These are phyloP conservation scores for Polietes domitor DNA, from an alignment of 2,888 invertebrate species.

Conservation along the genomic window DNA sequence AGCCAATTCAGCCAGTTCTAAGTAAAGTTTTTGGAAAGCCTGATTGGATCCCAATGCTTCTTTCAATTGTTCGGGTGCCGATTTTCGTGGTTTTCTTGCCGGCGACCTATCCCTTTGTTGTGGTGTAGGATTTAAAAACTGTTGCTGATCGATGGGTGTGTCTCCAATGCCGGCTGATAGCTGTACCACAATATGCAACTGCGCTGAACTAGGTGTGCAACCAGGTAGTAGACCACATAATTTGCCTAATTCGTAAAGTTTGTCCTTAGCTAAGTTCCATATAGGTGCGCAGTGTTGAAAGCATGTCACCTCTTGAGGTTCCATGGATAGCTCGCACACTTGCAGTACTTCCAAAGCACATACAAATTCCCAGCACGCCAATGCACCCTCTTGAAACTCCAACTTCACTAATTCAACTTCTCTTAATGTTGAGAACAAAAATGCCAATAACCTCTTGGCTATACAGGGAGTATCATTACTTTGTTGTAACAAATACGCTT, in stretches of 20 bases:
- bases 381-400: constrained; percentile 89
- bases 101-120: constrained; percentile 81
- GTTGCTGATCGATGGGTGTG: constrained; percentile 82
- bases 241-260: constrained; percentile 89
- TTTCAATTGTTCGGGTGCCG: constrained; percentile 90
- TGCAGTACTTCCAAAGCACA: constrained; percentile 94
- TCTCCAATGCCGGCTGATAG: constrained; percentile 95
- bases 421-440: constrained; percentile 93
- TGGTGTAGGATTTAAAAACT: constrained; percentile 77
- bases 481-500: constrained; percentile 89
- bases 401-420: constrained; percentile 92
- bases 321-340: constrained; percentile 87
- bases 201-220: constrained; percentile 89
- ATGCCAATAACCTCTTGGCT: constrained; percentile 93
- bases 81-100: constrained; percentile 80
- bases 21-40: constrained; percentile 93
- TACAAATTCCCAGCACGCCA: constrained; percentile 95
- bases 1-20: constrained; percentile 96
- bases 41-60: constrained; percentile 94
- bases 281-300: constrained; percentile 92
- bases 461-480: constrained; percentile 83
- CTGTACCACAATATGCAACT: constrained; percentile 94
- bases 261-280: constrained; percentile 93
- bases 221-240: constrained; percentile 95
- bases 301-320: constrained; percentile 86